These are phyloP conservation scores for Otis tarda DNA, from an alignment of 2,113 vertebrate genomes.

Conservation along the genomic window DNA sequence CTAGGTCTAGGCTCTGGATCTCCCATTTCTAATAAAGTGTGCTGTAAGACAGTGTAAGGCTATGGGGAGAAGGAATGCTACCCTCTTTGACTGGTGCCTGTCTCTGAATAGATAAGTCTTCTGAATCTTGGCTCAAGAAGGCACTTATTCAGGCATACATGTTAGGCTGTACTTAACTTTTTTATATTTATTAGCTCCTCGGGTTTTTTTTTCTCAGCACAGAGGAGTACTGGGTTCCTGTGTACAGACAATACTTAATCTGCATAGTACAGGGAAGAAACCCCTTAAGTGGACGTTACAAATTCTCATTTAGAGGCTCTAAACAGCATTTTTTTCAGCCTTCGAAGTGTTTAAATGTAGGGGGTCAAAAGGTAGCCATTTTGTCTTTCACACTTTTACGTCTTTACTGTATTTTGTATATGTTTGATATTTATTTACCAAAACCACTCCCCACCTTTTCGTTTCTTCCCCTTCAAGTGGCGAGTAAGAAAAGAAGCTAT, in stretches of 20 bases:
- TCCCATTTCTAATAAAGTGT: neutral
- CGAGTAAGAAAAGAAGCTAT: conserved; percentile 98
- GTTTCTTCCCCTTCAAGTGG: conserved; percentile 81
- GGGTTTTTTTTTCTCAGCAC: neutral
- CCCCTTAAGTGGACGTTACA: neutral
- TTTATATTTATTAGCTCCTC: neutral
- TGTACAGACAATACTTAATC: neutral
- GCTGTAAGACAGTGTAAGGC: neutral
- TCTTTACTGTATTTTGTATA: neutral
- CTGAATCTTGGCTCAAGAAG: neutral
- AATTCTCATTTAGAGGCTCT: neutral
- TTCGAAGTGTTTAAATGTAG: neutral
- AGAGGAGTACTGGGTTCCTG: neutral
- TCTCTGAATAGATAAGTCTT: neutral
- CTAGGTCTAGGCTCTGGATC: neutral
- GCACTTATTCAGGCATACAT: neutral
- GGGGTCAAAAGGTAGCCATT: neutral
- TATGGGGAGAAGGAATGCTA: neutral
- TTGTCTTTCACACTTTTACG: neutral
- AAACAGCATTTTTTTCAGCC: neutral
- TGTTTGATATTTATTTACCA: neutral
- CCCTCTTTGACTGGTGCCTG: neutral
- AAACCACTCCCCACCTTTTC: neutral
- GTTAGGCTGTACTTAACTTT: neutral
- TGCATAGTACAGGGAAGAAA: neutral